Evolutionary conservation across 2,888 invertebrate species (phyloP).

Genomic region (Ganaspis brasiliensis): DNA sequence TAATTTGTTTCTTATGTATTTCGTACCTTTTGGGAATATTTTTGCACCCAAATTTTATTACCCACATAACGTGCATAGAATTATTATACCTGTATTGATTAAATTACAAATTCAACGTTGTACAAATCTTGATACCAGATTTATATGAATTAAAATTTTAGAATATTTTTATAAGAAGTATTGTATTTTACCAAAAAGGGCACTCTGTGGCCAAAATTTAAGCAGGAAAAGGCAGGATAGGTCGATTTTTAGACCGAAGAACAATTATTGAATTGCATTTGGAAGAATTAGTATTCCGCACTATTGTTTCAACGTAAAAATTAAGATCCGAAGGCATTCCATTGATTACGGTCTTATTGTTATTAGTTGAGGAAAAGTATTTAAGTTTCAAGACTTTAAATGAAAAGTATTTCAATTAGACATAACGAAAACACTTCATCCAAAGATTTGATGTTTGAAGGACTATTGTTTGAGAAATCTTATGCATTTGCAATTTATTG

Average conservation of each 20-base stretch:
- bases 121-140: constrained; percentile 4
- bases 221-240: constrained; percentile 21
- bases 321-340: constrained; percentile 37
- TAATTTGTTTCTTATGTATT: not conserved
- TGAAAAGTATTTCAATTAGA: constrained; percentile 36
- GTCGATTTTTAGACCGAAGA: not conserved
- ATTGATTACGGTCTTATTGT: constrained; percentile 25
- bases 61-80: not conserved
- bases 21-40: not conserved
- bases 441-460: constrained; percentile 31
- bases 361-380: constrained; percentile 22
- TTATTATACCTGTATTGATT: not conserved
- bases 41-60: constrained; percentile 7
- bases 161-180: not conserved
- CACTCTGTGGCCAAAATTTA: not conserved
- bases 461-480: too few relatives aligned
- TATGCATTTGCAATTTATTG: too few relatives aligned
- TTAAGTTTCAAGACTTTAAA: constrained; percentile 19
- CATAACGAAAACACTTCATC: constrained; percentile 19
- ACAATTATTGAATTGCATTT: constrained; percentile 8
- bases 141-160: not conserved
- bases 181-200: constrained; percentile 4
- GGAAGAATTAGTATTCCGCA: constrained; percentile 18
- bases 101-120: not conserved
- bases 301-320: constrained; percentile 13